Base-by-base conservation (phyloP, 2,113 vertebrate genomes). In the Nansenia antarctica region DNA sequence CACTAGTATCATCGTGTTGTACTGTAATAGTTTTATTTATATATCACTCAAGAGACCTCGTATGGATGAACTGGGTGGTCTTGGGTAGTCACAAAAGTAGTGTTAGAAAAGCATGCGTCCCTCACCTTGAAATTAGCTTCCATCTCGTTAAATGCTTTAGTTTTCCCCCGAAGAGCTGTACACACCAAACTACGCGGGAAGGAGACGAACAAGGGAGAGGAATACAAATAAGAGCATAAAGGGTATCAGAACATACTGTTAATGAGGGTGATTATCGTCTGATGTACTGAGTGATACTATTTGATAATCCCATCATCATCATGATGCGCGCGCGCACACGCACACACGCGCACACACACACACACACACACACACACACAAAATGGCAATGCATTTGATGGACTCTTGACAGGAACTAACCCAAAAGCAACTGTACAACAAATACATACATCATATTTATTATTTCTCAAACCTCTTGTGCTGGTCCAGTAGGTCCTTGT, bases 51-150 rank as follows among this genome's bases (percentile, higher is more conserved):
- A 37, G 35, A 37, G 35, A 11, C 35, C 26, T 26, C 14, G 22
- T 18, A 29, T 29, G 53, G 26, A 15, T 12, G 42, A 29, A 14
- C 26, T 1, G 14, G 53, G 53, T 55, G 53, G 53, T 29, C 26
- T 55, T 14, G 9, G 26, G 53, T 27, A 27, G 53, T 5, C 1
- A 27, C 5, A 27, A 11, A 22, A 27, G 53, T 3, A 22, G 6
- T 55, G 26, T 31, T 18, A 6, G 29, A 9, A 30, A 9, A 18
- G 15, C 27, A 30, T 29, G 20, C 37, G 26, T 59, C 15, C 42
- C 84, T 79, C 68, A 96, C 96, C 94, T 97, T 97, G 82, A 97
- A 97, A 88, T 92, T 97, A 73, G 93, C 85, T 82, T 97, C 96
- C 94, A 97, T 96, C 88, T 97, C 96, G 49, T 73, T 90, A 76